Base-by-base conservation (phyloP, 2,113 vertebrate species). In the Cyphomyrus plagiostoma region DNA sequence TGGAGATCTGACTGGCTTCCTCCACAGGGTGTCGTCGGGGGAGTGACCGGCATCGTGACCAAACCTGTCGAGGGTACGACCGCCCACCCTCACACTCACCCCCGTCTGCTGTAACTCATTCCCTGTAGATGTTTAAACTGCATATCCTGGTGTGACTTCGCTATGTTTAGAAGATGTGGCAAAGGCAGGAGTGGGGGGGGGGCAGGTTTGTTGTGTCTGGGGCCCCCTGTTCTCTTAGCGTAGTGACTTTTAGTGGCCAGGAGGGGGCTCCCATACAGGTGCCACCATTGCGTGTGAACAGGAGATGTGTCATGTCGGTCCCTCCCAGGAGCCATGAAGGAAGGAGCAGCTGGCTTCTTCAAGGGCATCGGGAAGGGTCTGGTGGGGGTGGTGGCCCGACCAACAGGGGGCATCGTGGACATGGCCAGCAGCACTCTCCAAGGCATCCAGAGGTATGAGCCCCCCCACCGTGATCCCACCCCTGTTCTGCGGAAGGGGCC, bases 371-470 rank as follows among this genome's bases (percentile, higher is more conserved):
- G 98, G 1, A 99, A 99, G 92, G 98, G 98, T 0, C 94, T 99
- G 58, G 98, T 99, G 8, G 98, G 98, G 10, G 98, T 96, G 0
- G 98, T 99, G 0, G 98, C 98, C 5, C 96, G 97, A 11, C 98
- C 98, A 0, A 99, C 98, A 0, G 98, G 98, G 6, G 98, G 98
- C 91, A 98, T 99, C 2, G 94, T 99, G 70, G 98, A 99, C 90
- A 99, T 99, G 98, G 98, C 98, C 82, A 99, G 98, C 95, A 99
- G 97, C 85, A 98, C 98, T 45, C 99, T 99, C 94, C 98, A 99
- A 92, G 98, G 98, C 83, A 99, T 99, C 93, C 98, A 99, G 93
- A 98, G 98, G 98, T 99, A 95, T 35, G 45, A 46, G 0, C 6
- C 6, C 86, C 4, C 52, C 30, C 42, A 45, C 83, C 23, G 35